Base-by-base conservation (phyloP, 2,113 vertebrate genomes). In the Phocoena phocoena region DNA sequence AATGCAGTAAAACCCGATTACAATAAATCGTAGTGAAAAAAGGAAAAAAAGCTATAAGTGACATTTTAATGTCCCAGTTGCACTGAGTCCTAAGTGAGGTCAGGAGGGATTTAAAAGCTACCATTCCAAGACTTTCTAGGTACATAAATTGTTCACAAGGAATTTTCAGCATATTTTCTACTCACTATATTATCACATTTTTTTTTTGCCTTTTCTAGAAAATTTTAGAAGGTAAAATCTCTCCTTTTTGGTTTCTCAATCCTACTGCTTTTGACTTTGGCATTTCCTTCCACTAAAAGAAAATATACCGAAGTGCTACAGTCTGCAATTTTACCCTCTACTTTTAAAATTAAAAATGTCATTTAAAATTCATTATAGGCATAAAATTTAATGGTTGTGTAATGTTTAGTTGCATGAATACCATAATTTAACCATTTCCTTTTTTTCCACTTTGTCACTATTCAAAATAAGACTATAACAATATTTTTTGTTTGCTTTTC, bases 41-140 rank as follows among this genome's bases (percentile, higher is more conserved):
- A 25, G 73, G 44, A 6, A 36, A 60, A 91, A 91, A 96, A 85
- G 33, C 33, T 86, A 0, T 96, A 87, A 90, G n/a, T 77, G 87
- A 68, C 80, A 81, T 90, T 97, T 92, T 81, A 95, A 94, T 95
- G 31, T 88, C 50, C 60, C 41, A 67, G n/a, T 95, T 82, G 62
- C 20, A 38, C 53, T 68, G 53, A 90, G 47, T 85, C 81, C 55
- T 89, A 74, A 67, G 44, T 62, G 74, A 88, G 88, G 55, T 92
- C 76, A 85, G 55, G 68, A 90, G 8, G 38, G 25, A 94, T 84
- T 90, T 93, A 55, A 53, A 90, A 88, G 53, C 14, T 4, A 62
- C 10, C 18, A 21, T 76, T 9, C 47, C 47, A 44, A 90, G 60
- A 1, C 12, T 87, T 93, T 96, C 62, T 89, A 44, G n/a, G 5